Evolutionary conservation across 2,113 vertebrate genomes (phyloP).

Genomic region (Hippocampus guttulatus): DNA sequence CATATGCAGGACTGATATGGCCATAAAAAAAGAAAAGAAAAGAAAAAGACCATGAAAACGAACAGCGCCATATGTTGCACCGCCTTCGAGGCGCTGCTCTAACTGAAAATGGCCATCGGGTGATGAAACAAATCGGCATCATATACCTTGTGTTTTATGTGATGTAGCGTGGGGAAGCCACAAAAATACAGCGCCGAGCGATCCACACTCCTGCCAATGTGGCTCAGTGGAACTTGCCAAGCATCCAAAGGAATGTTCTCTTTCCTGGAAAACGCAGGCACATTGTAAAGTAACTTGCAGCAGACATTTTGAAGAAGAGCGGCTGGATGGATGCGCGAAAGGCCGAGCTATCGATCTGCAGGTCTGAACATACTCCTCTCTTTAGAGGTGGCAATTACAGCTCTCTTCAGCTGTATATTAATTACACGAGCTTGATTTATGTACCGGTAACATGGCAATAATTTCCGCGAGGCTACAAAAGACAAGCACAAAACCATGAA

Average conservation of each 20-base stretch:
- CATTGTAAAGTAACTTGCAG: not conserved
- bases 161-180: slow-evolving; percentile 93
- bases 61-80: too few relatives aligned
- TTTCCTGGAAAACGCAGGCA: slow-evolving; percentile 65
- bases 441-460: not conserved
- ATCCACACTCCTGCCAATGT: slow-evolving; percentile 76
- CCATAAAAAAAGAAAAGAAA: too few relatives aligned
- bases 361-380: too few relatives aligned
- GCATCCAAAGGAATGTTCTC: slow-evolving; percentile 84
- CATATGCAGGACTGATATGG: too few relatives aligned
- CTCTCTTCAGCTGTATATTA: not conserved
- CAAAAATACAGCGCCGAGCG: slow-evolving; percentile 87
- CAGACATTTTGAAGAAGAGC: not conserved
- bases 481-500: not conserved
- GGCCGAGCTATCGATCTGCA: too few relatives aligned
- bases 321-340: not conserved
- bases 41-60: too few relatives aligned
- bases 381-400: too few relatives aligned
- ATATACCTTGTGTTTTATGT: slow-evolving; percentile 87
- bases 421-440: not conserved
- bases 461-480: not conserved
- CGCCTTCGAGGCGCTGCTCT: too few relatives aligned
- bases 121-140: not conserved
- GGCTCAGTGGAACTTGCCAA: slow-evolving; percentile 81
- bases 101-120: not conserved